These are phyloP conservation scores for Chionomys nivalis DNA, from an alignment of 2,113 vertebrate genomes.

Conservation along the genomic window DNA sequence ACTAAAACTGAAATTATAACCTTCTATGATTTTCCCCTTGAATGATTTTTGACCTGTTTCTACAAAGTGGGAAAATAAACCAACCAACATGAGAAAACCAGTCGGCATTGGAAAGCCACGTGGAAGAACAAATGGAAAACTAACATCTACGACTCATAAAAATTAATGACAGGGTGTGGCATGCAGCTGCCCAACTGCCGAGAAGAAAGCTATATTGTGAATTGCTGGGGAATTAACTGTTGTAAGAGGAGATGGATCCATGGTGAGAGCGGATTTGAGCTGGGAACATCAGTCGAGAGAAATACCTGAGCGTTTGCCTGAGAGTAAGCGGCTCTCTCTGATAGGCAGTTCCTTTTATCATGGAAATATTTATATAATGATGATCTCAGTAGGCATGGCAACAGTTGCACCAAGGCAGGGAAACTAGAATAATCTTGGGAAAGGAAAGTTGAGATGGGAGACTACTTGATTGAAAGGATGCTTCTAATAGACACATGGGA, in stretches of 20 bases:
- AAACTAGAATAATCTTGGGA: neutral
- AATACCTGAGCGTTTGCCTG: constrained; percentile 28
- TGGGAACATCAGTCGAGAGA: constrained; percentile 23
- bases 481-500: neutral
- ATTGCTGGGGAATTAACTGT: constrained; percentile 66
- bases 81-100: constrained; percentile 62
- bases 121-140: constrained; percentile 77
- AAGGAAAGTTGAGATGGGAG: constrained; percentile 18
- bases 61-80: constrained; percentile 66
- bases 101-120: constrained; percentile 75
- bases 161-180: constrained; percentile 78
- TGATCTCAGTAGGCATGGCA: neutral
- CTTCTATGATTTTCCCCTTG: constrained; percentile 55
- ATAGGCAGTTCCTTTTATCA: neutral
- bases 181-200: constrained; percentile 69
- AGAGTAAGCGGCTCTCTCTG: constrained; percentile 10
- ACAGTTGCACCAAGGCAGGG: neutral
- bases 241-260: constrained; percentile 63
- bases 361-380: neutral
- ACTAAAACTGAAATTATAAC: constrained; percentile 61
- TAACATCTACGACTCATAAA: constrained; percentile 76
- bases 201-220: constrained; percentile 66
- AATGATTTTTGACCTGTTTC: constrained; percentile 64
- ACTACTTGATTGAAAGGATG: neutral
- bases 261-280: constrained; percentile 30